Evolutionary conservation across 2,113 vertebrate species (phyloP).

Genomic region (Anoplopoma fimbria): DNA sequence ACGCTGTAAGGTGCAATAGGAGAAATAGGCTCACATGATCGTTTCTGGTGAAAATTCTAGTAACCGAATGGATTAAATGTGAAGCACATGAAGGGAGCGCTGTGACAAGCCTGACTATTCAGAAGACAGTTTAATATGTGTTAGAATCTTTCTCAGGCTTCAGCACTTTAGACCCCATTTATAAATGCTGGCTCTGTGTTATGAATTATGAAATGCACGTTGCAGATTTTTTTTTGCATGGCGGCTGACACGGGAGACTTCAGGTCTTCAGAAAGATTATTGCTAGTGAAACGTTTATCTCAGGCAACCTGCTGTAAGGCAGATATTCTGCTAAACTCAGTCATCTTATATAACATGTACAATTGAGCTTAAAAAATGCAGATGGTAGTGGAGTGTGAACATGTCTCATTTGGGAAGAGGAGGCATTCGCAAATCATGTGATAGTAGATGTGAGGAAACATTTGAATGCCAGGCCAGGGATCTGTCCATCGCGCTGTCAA

Average conservation of each 20-base stretch:
- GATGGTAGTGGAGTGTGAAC: background rate
- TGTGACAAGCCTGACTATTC: slow-evolving; percentile 41
- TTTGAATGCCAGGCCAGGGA: slow-evolving; percentile 70
- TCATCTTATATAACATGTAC: slow-evolving; percentile 36
- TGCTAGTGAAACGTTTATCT: slow-evolving; percentile 59
- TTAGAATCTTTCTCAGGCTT: slow-evolving; percentile 39
- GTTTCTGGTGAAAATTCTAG: slow-evolving; percentile 2
- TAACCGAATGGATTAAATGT: background rate
- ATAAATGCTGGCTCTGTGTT: slow-evolving; percentile 49
- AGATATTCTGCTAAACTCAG: slow-evolving; percentile 50
- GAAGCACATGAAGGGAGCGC: background rate
- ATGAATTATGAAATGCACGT: slow-evolving; percentile 61
- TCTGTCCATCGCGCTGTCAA: slow-evolving; percentile 76
- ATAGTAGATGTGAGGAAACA: slow-evolving; percentile 60
- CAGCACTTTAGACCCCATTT: slow-evolving; percentile 51
- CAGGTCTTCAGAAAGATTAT: slow-evolving; percentile 58
- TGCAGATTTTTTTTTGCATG: slow-evolving; percentile 53
- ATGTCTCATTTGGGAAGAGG: slow-evolving; percentile 2
- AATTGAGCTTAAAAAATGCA: slow-evolving; percentile 8
- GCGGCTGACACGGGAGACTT: slow-evolving; percentile 58
- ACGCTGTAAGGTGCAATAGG: slow-evolving; percentile 5
- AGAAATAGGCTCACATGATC: background rate
- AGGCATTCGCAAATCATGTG: slow-evolving; percentile 21
- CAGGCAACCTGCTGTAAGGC: slow-evolving; percentile 46
- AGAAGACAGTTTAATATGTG: slow-evolving; percentile 40